Evolutionary conservation across 2,797 vertebrate species (phyloP).

Genomic region (Paedocypris micromegethes): DNA sequence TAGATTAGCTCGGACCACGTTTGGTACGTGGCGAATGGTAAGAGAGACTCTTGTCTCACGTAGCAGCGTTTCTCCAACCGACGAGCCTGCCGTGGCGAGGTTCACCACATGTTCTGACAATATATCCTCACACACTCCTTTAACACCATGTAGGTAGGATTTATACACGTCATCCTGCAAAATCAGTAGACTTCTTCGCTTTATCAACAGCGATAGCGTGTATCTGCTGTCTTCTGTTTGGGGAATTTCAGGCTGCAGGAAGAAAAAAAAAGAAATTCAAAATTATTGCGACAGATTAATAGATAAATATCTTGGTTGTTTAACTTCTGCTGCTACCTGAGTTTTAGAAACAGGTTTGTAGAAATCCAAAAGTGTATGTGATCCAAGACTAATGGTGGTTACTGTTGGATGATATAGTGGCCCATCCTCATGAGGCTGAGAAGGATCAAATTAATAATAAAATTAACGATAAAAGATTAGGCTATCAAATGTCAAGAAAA

Average conservation of each 20-base stretch:
- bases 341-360: conserved; percentile 66
- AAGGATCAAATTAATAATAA: background rate
- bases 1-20: conserved; percentile 72
- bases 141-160: conserved; percentile 76
- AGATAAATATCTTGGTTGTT: conserved; percentile 52
- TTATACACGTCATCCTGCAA: conserved; percentile 76
- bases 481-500: background rate
- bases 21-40: conserved; percentile 83
- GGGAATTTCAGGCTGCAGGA: conserved; percentile 33
- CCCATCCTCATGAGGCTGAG: conserved; percentile 81
- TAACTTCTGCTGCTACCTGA: conserved; percentile 30
- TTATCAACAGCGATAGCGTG: conserved; percentile 73
- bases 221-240: conserved; percentile 65
- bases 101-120: conserved; percentile 70
- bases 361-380: conserved; percentile 82
- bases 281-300: background rate
- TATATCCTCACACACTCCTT: conserved; percentile 52
- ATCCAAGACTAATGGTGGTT: conserved; percentile 84
- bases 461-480: background rate
- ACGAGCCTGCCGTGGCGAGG: conserved; percentile 46
- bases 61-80: conserved; percentile 58
- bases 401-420: conserved; percentile 86
- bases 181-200: conserved; percentile 76
- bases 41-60: conserved; percentile 78
- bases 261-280: background rate